Base-by-base conservation (phyloP, 1,140 invertebrate genomes). In the Tetragonula clypearis region DNA sequence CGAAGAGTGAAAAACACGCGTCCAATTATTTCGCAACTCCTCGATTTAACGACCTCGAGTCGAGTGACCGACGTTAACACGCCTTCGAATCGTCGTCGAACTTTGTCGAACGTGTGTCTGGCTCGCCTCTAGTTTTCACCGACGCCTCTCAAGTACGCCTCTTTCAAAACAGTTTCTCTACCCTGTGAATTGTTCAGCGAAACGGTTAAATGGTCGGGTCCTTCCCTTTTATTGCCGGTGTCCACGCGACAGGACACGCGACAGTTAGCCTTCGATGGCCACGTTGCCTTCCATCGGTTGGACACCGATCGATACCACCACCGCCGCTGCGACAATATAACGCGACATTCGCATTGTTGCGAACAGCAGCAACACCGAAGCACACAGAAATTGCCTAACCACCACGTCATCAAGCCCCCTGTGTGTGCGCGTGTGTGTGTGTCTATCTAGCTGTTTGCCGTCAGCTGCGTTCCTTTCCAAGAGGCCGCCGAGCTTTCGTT, bases 221-320 rank as follows among this genome's bases (percentile, higher is more conserved):
- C n/a, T 81, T 35, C 62, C 30, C 75, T 81, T 30, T 85, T 75
- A 85, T 85, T 73, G 83, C 41, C 49, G 12, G 15, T 68, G 83
- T 66, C 78, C 84, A 85, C 78, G 84, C 78, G 84, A 85, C 79
- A 84, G 76, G 74, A 79, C 82, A 72, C 68, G 76, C 82, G 74
- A 79, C 82, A 69, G 78, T 81, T 81, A 80, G 58, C 79, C 84
- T 75, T 80, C 84, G 78, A 80, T 80, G 79, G 79, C 30, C 62
- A 74, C 26, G 83, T 80, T 79, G 58, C 69, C 62, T 81, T 75
- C 78, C 79, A 81, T 53, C 55, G 78, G 79, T 53, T 35, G 78
- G 84, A 80, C 62, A 26, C 68, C 17, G 84, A 85, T 85, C 84
- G 84, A 85, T 85, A 85, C 78, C 6, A 17, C 49, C 71, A 85